A percentile compares a stretch with the other conserved stretches of the same genome.
Evolutionary conservation across 2,797 vertebrate genomes (phyloP).

Genomic region (Neomorphus geoffroyi): DNA sequence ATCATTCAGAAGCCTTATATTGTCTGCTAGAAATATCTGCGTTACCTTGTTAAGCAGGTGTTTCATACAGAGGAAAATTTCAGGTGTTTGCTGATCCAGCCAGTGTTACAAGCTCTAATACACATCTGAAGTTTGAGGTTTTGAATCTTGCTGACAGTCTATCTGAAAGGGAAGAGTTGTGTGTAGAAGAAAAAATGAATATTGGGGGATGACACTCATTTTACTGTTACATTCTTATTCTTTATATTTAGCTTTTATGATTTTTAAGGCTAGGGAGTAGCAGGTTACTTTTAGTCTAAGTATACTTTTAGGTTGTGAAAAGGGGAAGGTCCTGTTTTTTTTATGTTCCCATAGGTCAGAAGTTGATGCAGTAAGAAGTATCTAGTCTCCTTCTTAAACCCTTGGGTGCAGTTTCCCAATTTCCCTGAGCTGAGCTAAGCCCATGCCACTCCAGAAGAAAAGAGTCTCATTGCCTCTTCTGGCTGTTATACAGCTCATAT

Average conservation of each 20-base stretch:
- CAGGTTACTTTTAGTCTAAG: not conserved
- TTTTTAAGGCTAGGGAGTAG: not conserved
- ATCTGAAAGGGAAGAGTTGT: not conserved
- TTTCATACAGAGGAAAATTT: not conserved
- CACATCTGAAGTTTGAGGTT: not conserved
- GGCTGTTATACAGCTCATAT: not conserved
- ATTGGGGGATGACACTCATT: not conserved
- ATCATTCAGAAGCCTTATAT: not conserved
- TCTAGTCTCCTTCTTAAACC: not conserved
- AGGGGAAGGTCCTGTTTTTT: not conserved
- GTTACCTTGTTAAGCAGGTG: not conserved
- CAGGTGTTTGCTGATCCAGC: not conserved
- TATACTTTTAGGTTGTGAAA: not conserved
- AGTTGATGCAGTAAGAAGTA: not conserved
- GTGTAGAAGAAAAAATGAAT: not conserved
- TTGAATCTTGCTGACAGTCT: not conserved
- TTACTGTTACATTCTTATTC: not conserved
- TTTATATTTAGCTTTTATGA: not conserved
- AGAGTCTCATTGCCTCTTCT: not conserved
- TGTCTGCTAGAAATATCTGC: not conserved
- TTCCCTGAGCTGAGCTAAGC: not conserved
- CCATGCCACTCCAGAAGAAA: not conserved
- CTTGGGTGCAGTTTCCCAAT: not conserved
- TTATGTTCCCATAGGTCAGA: not conserved
- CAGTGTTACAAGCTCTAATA: not conserved